Evolutionary conservation across 2,888 invertebrate genomes (phyloP).

Genomic region (Rhogogaster chlorosoma): DNA sequence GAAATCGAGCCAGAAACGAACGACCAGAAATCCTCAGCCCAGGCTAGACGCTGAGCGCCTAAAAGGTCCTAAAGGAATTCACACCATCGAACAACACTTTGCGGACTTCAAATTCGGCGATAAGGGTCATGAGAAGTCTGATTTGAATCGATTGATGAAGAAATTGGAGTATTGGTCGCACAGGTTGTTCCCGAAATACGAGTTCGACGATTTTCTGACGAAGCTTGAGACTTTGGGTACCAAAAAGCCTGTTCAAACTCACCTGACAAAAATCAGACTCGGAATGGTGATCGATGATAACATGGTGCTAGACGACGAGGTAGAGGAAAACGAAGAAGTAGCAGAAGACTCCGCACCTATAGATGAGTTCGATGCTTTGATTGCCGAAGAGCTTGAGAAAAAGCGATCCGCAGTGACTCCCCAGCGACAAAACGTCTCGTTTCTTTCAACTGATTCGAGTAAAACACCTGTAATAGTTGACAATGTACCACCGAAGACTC

Average conservation of each 20-base stretch:
- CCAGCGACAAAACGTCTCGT: conserved; percentile 21
- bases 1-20: conserved; percentile 79
- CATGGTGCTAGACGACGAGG: conserved; percentile 78
- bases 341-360: conserved; percentile 76
- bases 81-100: conserved; percentile 89
- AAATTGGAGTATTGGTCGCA: conserved; percentile 96
- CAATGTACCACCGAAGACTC: conserved; percentile 10
- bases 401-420: conserved; percentile 47
- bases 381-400: conserved; percentile 83
- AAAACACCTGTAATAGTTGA: conserved; percentile 17
- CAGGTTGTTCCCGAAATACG: conserved; percentile 92
- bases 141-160: conserved; percentile 89
- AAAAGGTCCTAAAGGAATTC: conserved; percentile 89
- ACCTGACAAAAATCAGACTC: conserved; percentile 84
- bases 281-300: conserved; percentile 79
- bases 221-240: conserved; percentile 89
- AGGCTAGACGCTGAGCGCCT: conserved; percentile 86
- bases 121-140: conserved; percentile 90
- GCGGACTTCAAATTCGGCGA: conserved; percentile 91
- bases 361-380: conserved; percentile 84
- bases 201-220: conserved; percentile 92
- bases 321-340: conserved; percentile 71
- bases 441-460: conserved; percentile 27
- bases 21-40: conserved; percentile 84
- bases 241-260: conserved; percentile 88